phyloP scores from a whole-genome alignment of 2,888 invertebrate species.

The Emmelina monodactyla region DNA sequence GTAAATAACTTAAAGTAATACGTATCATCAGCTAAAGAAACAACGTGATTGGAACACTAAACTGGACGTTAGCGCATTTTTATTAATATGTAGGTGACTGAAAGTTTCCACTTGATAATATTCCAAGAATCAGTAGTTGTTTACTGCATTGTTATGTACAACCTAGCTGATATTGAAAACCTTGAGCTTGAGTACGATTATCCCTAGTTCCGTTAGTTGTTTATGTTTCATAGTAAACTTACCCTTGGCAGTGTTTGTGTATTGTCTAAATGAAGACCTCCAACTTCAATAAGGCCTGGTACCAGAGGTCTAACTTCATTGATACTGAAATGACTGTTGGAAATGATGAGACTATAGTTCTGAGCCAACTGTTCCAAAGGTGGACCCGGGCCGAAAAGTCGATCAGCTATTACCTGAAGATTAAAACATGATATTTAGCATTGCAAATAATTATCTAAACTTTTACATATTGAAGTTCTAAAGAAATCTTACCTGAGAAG shows the following conservation, averaged over 20 bases:
- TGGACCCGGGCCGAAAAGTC: slow-evolving; percentile 56
- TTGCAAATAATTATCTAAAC: not conserved
- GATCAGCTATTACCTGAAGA: slow-evolving; percentile 47
- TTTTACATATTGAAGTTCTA: not conserved
- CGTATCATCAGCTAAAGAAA: too few species aligned
- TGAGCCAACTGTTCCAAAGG: slow-evolving; percentile 45
- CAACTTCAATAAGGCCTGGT: slow-evolving; percentile 64
- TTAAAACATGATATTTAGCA: not conserved
- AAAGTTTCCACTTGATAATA: not conserved
- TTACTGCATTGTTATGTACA: too few species aligned
- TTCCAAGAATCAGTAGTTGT: not conserved
- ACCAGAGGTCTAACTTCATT: slow-evolving; percentile 63
- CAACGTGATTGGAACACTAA: too few species aligned
- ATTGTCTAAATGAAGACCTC: slow-evolving; percentile 62
- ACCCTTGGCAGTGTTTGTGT: slow-evolving; percentile 48
- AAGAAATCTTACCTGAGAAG: slow-evolving; percentile 45
- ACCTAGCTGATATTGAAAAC: too few species aligned
- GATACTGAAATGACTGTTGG: slow-evolving; percentile 65
- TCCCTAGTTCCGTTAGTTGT: too few species aligned
- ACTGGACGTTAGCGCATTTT: too few species aligned
- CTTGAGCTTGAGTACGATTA: too few species aligned
- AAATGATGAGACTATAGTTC: slow-evolving; percentile 60
- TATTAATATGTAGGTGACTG: not conserved
- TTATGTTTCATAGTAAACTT: too few species aligned
- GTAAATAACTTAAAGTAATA: too few species aligned